phyloP scores from a whole-genome alignment of 1,140 invertebrate genomes.

The Amyelois transitella region DNA sequence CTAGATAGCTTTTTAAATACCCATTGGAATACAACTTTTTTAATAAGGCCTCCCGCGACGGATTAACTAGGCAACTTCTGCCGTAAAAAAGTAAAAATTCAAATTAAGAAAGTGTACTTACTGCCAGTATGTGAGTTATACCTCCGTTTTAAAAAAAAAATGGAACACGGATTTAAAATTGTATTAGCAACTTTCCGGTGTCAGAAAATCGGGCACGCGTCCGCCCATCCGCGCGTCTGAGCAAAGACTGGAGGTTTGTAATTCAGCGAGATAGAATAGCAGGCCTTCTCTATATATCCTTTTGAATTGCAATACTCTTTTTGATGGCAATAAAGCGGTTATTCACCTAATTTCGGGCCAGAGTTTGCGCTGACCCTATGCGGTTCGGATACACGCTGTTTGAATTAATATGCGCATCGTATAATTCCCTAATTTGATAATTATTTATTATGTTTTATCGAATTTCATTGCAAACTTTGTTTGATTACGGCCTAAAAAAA shows the following conservation, averaged over 20 bases:
- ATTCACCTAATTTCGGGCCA: conserved; percentile 24
- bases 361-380: conserved; percentile 34
- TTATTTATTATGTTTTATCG: no score
- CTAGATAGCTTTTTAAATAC: conserved; percentile 30
- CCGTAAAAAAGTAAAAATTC: conserved; percentile 24
- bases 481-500: no score
- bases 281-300: conserved; percentile 23
- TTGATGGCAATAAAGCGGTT: conserved; percentile 19
- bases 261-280: conserved; percentile 18
- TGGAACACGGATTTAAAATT: conserved; percentile 13
- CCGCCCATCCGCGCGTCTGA: conserved; percentile 15
- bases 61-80: conserved; percentile 29
- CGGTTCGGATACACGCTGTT: no score
- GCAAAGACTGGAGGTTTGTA: conserved; percentile 26
- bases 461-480: no score
- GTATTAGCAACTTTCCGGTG: conserved; percentile 1
- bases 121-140: background rate
- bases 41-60: conserved; percentile 28
- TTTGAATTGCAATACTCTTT: conserved; percentile 21
- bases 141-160: conserved; percentile 6
- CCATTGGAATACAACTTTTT: conserved; percentile 37
- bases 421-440: no score
- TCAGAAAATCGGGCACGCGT: conserved; percentile 9
- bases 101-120: background rate
- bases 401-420: no score